phyloP scores from a whole-genome alignment of 53 echinoderm and acorn worm species.

The Echinarachnius parma region DNA sequence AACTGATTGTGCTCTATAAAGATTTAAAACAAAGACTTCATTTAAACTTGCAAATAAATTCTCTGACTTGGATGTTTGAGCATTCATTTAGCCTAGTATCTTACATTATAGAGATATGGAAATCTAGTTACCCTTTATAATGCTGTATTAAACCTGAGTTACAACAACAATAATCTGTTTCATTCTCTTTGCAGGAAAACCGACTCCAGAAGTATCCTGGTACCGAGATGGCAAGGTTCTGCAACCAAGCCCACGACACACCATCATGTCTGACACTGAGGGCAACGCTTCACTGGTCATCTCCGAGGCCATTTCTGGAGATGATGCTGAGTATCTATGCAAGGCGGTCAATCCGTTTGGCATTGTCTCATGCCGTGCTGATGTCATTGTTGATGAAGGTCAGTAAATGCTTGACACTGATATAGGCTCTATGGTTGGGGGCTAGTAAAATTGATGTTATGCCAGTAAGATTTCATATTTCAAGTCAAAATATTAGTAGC shows the following conservation, averaged over 20 bases:
- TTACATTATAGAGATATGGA: neutral
- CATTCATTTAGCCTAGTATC: too few relatives aligned
- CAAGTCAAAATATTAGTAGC: too few relatives aligned
- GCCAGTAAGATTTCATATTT: too few relatives aligned
- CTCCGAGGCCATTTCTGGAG: conserved; percentile 71
- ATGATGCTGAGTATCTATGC: conserved; percentile 96
- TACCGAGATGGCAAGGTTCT: conserved; percentile 83
- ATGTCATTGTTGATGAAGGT: conserved; percentile 93
- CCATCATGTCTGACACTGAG: conserved; percentile 80
- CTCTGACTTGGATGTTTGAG: too few relatives aligned
- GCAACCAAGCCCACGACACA: conserved; percentile 68
- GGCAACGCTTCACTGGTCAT: conserved; percentile 91
- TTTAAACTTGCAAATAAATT: neutral
- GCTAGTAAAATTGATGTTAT: too few relatives aligned
- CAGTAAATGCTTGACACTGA: too few relatives aligned
- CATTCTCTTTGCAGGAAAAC: conserved; percentile 54
- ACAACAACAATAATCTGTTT: neutral
- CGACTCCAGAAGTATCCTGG: conserved; percentile 83
- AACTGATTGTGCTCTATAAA: neutral
- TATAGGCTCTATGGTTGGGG: too few relatives aligned
- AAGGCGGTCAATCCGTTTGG: conserved; percentile 96
- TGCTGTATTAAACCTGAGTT: too few relatives aligned
- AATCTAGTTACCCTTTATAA: too few relatives aligned
- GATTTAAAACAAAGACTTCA: neutral
- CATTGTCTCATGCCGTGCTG: conserved; percentile 82